Conservation (phyloP, 2,113 vertebrate species). For the Phyllopteryx taeniolatus region DNA sequence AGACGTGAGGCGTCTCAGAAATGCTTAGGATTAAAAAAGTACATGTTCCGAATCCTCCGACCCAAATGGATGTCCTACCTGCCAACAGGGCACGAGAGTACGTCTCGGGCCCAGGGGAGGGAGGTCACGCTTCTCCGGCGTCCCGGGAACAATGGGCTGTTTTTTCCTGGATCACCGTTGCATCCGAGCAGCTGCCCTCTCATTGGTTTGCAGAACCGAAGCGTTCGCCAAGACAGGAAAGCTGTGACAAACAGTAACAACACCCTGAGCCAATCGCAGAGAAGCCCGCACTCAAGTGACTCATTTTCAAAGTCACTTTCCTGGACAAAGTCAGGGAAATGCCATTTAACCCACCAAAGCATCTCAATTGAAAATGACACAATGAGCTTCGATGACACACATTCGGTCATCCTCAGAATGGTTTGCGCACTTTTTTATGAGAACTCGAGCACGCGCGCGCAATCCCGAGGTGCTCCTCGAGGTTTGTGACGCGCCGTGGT, state of each 20-base stretch:
- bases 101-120: constrained; percentile 21
- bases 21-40: not conserved
- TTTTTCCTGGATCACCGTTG: constrained; percentile 75
- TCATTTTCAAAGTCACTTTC: constrained; percentile 65
- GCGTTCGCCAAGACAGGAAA: constrained; percentile 68
- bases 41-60: not conserved
- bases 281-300: constrained; percentile 21
- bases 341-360: not conserved
- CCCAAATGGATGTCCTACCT: constrained; percentile 32
- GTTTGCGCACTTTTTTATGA: not conserved
- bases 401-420: constrained; percentile 10
- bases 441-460: not conserved
- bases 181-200: constrained; percentile 56
- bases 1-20: not conserved
- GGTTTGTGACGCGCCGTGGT: not conserved
- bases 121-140: constrained; percentile 54
- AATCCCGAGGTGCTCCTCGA: not conserved
- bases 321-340: constrained; percentile 28
- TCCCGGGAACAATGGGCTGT: constrained; percentile 70
- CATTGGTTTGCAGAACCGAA: constrained; percentile 54
- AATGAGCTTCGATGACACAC: constrained; percentile 34
- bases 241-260: constrained; percentile 60
- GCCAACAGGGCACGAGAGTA: constrained; percentile 10
- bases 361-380: constrained; percentile 31
- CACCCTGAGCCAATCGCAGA: constrained; percentile 54